Evolutionary conservation across 2,797 vertebrate genomes (phyloP), one percentile per base, ranked within the genome.

Genomic region (Galagoides demidoff): DNA sequence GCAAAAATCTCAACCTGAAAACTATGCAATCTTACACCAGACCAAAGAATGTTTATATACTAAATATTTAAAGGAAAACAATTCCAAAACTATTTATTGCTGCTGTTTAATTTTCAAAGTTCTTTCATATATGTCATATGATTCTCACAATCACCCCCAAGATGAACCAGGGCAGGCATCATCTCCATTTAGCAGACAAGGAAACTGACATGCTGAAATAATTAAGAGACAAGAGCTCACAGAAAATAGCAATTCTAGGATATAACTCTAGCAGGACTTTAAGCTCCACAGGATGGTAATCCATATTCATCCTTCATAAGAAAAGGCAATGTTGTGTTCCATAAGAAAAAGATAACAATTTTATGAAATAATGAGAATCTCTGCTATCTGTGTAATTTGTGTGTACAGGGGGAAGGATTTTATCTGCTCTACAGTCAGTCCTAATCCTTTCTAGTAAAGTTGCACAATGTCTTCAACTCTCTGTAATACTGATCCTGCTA

Each of bases 1-100:
- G 43, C 59, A 89, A 90, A 95, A 95, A 43, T 90, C 52, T 63
- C 59, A 86, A 43, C 12, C 39, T 64, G 63, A 92, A 96, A 82
- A 90, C 55, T 52, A 95, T 89, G 59, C 22, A 90, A 92, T 43
- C 7, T 43, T 70, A 82, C 17, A 70, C 7, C 7, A 43, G 39
- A 68, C 34, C 37, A 81, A 92, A 11, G 66, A 96, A 94, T 1
- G 8, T 85, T 81, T 85, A 49, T 34, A 23, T 91, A 71, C 7
- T 31, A 85, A 84, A 90, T 82, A 89, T 14, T 84, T 87, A 89
- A 85, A 90, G 78, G 12, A 70, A 94, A 85, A 92, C 39, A 39
- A 52, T 37, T 82, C 6, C 7, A 79, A 92, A 88, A 57, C 39
- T 45, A 85, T 82, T 9, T 68, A 45, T 39, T 22, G 43, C 9